Conservation (phyloP, 1,140 invertebrate species). For the Cecropterus lyciades region DNA sequence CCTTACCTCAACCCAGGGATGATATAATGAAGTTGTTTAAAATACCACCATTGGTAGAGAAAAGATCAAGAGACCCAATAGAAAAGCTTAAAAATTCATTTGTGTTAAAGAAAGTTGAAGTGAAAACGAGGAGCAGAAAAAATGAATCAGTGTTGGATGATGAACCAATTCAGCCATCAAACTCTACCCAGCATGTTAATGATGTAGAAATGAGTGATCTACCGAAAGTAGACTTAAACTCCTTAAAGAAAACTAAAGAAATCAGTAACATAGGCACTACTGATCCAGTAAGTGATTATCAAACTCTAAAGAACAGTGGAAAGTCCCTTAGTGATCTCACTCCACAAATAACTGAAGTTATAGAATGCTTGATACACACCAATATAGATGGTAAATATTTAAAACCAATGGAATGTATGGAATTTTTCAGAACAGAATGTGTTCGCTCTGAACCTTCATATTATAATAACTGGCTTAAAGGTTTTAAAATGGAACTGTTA, state of each 20-base stretch:
- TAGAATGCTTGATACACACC: constrained; percentile 69
- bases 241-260: constrained; percentile 40
- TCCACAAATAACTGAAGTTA: constrained; percentile 62
- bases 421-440: constrained; percentile 67
- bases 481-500: constrained; percentile 61
- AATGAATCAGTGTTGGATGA: constrained; percentile 37
- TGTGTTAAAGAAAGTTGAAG: constrained; percentile 67
- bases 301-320: constrained; percentile 53
- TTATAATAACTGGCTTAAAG: constrained; percentile 76
- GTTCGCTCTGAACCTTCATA: constrained; percentile 55
- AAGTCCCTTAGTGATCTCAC: constrained; percentile 55
- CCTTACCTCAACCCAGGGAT: constrained; percentile 72
- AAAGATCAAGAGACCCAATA: constrained; percentile 60
- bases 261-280: constrained; percentile 66
- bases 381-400: constrained; percentile 66
- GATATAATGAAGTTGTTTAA: constrained; percentile 78
- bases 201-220: constrained; percentile 42
- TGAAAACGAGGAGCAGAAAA: constrained; percentile 59
- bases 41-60: constrained; percentile 65
- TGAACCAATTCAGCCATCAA: constrained; percentile 18
- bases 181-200: constrained; percentile 27
- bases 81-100: constrained; percentile 72
- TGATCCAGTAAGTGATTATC: constrained; percentile 70
- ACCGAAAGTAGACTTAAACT: constrained; percentile 46
- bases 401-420: constrained; percentile 67